Evolutionary conservation across 2,113 vertebrate genomes (phyloP).

Genomic region (Oryzias melastigma): DNA sequence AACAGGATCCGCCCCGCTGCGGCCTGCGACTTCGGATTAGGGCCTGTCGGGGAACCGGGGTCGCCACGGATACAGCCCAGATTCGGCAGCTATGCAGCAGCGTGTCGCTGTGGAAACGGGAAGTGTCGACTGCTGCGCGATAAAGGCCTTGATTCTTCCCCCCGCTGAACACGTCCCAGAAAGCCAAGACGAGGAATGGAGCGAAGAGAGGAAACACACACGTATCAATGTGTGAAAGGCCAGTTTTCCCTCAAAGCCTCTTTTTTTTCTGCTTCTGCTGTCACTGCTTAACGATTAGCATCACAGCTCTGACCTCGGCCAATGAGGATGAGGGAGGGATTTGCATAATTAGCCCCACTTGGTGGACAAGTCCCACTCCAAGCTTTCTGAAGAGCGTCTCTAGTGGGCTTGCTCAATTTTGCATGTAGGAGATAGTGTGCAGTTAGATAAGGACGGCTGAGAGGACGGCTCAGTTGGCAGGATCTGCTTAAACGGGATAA

Average conservation of each 20-base stretch:
- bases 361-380: conserved; percentile 63
- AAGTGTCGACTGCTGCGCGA: conserved; percentile 59
- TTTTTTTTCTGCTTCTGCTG: conserved; percentile 15
- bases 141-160: conserved; percentile 62
- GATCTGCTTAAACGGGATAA: not conserved
- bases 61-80: conserved; percentile 54
- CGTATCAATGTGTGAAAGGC: conserved; percentile 3
- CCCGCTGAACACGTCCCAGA: conserved; percentile 43
- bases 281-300: conserved; percentile 50
- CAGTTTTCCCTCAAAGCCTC: conserved; percentile 18
- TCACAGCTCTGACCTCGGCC: conserved; percentile 56
- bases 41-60: conserved; percentile 51
- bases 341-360: conserved; percentile 71
- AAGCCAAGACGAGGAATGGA: conserved; percentile 26
- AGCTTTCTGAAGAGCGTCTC: conserved; percentile 50
- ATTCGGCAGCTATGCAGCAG: conserved; percentile 43
- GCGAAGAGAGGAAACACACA: conserved; percentile 1
- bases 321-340: conserved; percentile 62
- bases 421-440: conserved; percentile 34
- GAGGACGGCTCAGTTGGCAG: conserved; percentile 14
- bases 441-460: conserved; percentile 38
- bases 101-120: conserved; percentile 63
- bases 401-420: conserved; percentile 49
- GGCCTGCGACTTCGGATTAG: conserved; percentile 53
- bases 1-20: conserved; percentile 22